phyloP scores from a whole-genome alignment of 1,140 invertebrate genomes.

The Heliconius hermathena region DNA sequence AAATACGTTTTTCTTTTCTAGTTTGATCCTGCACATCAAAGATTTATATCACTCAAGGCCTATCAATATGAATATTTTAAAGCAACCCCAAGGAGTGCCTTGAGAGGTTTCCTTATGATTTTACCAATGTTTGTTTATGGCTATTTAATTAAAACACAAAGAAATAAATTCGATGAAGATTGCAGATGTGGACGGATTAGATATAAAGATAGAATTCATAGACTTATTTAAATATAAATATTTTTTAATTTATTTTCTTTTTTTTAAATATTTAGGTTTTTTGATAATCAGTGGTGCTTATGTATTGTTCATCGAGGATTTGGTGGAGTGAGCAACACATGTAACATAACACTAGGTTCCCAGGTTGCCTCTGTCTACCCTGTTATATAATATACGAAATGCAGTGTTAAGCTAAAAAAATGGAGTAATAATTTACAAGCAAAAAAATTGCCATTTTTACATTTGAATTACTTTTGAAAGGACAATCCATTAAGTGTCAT shows the following conservation, averaged over 20 bases:
- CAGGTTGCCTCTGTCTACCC: too few species aligned
- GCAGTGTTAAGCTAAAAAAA: too few species aligned
- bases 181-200: slow-evolving; percentile 85
- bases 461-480: too few species aligned
- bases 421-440: too few species aligned
- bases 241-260: not conserved
- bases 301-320: too few species aligned
- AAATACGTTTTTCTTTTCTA: not conserved
- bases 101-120: slow-evolving; percentile 77
- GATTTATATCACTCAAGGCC: slow-evolving; percentile 85
- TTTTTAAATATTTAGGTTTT: not conserved
- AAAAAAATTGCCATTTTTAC: too few species aligned
- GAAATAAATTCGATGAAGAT: slow-evolving; percentile 78
- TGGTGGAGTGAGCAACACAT: too few species aligned
- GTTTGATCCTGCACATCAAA: slow-evolving; percentile 38
- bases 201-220: slow-evolving; percentile 84
- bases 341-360: too few species aligned
- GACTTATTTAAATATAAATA: slow-evolving; percentile 43
- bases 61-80: slow-evolving; percentile 85
- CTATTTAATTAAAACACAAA: slow-evolving; percentile 78
- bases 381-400: too few species aligned
- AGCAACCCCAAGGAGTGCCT: slow-evolving; percentile 81
- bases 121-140: slow-evolving; percentile 82
- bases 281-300: not conserved
- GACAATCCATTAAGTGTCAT: not conserved